Conservation (phyloP, 2,888 invertebrate genomes). For the Idaea dimidiata region DNA sequence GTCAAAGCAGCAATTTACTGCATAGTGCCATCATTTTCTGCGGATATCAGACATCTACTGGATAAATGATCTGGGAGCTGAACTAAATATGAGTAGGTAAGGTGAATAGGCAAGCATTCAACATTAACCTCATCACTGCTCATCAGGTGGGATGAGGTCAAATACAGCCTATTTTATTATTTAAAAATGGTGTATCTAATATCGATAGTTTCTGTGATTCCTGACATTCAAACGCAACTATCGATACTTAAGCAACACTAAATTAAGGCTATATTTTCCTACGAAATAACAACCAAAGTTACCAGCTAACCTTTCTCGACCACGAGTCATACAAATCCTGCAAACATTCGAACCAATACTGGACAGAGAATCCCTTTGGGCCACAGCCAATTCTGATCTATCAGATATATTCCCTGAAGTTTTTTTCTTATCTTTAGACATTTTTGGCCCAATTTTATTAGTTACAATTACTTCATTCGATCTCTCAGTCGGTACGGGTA, state of each 20-base stretch:
- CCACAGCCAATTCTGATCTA: slow-evolving; percentile 54
- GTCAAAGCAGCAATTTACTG: too few relatives aligned
- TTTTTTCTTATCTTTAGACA: slow-evolving; percentile 63
- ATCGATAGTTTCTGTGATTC: not conserved
- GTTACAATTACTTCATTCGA: slow-evolving; percentile 56
- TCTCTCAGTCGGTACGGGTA: slow-evolving; percentile 24
- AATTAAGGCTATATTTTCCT: slow-evolving; percentile 25
- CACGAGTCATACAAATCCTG: slow-evolving; percentile 83
- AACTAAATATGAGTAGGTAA: too few relatives aligned
- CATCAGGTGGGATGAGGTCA: too few relatives aligned
- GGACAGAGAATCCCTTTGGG: slow-evolving; percentile 66
- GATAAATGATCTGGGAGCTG: too few relatives aligned
- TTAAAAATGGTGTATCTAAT: too few relatives aligned
- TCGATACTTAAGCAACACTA: not conserved
- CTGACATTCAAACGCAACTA: not conserved
- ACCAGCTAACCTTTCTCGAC: slow-evolving; percentile 60
- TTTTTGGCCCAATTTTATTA: slow-evolving; percentile 42
- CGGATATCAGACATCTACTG: too few relatives aligned
- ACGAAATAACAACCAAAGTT: slow-evolving; percentile 28
- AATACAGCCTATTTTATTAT: too few relatives aligned
- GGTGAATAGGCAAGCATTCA: too few relatives aligned
- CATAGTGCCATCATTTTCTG: too few relatives aligned
- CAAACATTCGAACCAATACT: slow-evolving; percentile 83
- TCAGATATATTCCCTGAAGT: slow-evolving; percentile 55
- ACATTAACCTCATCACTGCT: too few relatives aligned